Base-by-base conservation (phyloP, 2,888 invertebrate species). In the Maniola hyperantus region DNA sequence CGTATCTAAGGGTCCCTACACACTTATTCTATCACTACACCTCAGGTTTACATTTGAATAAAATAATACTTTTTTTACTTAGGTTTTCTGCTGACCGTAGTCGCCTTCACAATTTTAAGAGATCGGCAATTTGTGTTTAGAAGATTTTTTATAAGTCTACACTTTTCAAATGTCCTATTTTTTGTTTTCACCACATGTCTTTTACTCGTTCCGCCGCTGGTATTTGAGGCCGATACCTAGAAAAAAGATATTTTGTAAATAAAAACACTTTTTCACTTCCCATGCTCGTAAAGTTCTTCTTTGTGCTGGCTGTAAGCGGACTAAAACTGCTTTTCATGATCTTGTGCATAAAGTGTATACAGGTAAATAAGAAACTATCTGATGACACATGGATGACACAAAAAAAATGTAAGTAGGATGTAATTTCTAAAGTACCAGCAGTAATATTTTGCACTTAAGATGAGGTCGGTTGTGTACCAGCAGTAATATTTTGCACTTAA, bases 161-260 rank as follows among this genome's bases (percentile, higher is more conserved):
- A 57, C 34, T 34, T n/a, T 18, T 11, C 1, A 36, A 57, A 48
- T 34, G 34, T 33, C 48, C 18, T 46, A n/a, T 51, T 48, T 11
- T 61, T 13, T 61, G 10, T 60, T 61, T 33, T 92, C 86, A 94
- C 94, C 94, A 93, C 93, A 93, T 93, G 68, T 93, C 93, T 76
- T 93, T 93, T 33, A 93, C 88, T 79, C 93, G 85, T 76, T 93
- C 93, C 18, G 91, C 79, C 10, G 90, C 88, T 42, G 92, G 90
- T 74, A 91, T 81, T 75, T 92, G 90, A 54, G 90, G 90, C 64
- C 93, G 89, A 76, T 88, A 91, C 76, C 93, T 93, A 85, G 4
- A 79, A 83, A 66, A 20, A 13, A 83, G 65, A 15, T n/a, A 26
- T 53, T 57, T 7, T 6, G 11, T 13, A 1, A 20, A 13, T 51